phyloP scores from a whole-genome alignment of 1,140 invertebrate genomes.

The Plutomurus gul region DNA sequence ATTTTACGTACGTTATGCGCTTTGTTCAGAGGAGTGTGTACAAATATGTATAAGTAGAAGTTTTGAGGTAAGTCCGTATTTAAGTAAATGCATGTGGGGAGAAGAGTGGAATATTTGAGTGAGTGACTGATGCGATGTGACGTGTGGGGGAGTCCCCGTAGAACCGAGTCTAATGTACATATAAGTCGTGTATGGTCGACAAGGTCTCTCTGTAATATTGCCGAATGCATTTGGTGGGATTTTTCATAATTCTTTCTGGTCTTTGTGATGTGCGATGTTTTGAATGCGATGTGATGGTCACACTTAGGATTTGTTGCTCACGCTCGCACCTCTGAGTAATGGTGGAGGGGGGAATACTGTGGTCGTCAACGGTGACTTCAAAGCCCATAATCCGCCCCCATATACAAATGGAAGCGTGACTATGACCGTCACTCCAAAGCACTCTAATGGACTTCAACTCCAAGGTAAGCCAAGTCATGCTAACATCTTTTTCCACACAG shows the following conservation, averaged over 20 bases:
- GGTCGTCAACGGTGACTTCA: conserved; percentile 48
- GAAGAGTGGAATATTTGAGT: no score
- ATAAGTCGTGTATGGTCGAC: neutral
- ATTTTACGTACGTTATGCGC: no score
- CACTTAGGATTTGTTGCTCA: conserved; percentile 49
- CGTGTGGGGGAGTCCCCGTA: no score
- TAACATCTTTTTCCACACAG: neutral
- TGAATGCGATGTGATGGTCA: neutral
- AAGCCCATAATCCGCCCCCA: conserved; percentile 43
- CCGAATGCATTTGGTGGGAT: neutral
- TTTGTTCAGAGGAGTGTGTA: no score
- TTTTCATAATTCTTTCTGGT: no score
- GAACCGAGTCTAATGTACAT: neutral
- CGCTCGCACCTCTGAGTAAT: conserved; percentile 47
- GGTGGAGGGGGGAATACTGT: conserved; percentile 32
- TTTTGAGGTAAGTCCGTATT: no score
- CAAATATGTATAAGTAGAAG: no score
- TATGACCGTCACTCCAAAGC: conserved; percentile 1
- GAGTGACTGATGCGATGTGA: no score
- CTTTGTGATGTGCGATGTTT: neutral
- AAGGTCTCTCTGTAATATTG: no score
- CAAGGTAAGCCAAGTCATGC: conserved; percentile 38
- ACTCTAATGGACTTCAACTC: conserved; percentile 47
- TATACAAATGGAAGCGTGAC: conserved; percentile 46
- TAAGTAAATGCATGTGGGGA: no score